Percentiles rank a stretch among this genome's conserved stretches.
These are phyloP conservation scores for Anarsia innoxiella DNA, from an alignment of 2,888 invertebrate species.

Conservation along the genomic window DNA sequence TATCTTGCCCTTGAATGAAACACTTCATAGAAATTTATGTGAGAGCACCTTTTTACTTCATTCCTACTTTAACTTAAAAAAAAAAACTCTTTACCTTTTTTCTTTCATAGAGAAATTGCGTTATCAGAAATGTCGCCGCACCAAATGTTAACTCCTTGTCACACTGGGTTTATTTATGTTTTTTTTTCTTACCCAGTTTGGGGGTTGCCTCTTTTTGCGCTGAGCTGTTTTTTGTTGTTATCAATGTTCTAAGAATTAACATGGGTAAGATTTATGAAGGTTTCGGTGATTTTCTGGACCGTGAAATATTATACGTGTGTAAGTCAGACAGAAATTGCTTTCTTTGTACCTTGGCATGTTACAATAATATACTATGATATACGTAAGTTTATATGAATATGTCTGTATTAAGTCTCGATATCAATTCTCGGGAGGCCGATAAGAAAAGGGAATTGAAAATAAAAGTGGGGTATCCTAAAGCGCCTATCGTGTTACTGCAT, in stretches of 20 bases:
- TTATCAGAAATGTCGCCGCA: conserved; percentile 12
- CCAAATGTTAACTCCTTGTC: conserved; percentile 14
- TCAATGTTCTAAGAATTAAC: not conserved
- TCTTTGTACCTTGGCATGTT: no score
- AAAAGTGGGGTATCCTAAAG: not conserved
- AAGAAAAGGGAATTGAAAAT: not conserved
- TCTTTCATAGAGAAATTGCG: conserved; percentile 15
- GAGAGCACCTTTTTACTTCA: conserved; percentile 33
- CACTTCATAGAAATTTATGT: conserved; percentile 66
- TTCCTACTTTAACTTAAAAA: conserved; percentile 22
- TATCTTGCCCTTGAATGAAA: conserved; percentile 47
- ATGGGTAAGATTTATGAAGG: conserved; percentile 2
- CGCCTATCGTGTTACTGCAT: conserved; percentile 7
- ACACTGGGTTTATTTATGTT: conserved; percentile 18
- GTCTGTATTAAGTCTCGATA: no score
- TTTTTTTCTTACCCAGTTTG: conserved; percentile 9
- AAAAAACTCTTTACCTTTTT: conserved; percentile 4
- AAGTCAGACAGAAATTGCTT: no score
- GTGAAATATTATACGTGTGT: no score
- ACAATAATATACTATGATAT: no score
- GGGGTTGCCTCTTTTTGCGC: conserved; percentile 5
- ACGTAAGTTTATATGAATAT: no score
- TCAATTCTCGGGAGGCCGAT: not conserved
- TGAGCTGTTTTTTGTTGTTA: conserved; percentile 2
- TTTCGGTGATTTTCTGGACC: no score